Percentiles rank a stretch among this genome's conserved stretches.
phyloP scores from a whole-genome alignment of 2,797 vertebrate species.

The Epinephelus coioides region DNA sequence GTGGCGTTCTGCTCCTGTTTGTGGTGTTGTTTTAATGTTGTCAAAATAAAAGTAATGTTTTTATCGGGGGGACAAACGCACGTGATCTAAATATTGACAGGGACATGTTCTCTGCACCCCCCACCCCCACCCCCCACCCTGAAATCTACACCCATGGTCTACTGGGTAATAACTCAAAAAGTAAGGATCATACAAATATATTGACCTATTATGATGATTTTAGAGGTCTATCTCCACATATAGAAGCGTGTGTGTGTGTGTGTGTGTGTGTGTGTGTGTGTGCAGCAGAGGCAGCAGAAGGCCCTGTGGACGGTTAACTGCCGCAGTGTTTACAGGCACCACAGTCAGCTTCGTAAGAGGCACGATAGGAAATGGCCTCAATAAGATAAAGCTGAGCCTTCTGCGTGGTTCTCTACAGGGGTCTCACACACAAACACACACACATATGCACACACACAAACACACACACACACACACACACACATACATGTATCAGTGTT shows the following conservation, averaged over 20 bases:
- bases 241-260: slow-evolving; percentile 1
- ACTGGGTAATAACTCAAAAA: slow-evolving; percentile 28
- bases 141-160: neutral
- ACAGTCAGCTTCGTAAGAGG: slow-evolving; percentile 58
- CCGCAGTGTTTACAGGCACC: slow-evolving; percentile 63
- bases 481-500: slow-evolving; percentile 32
- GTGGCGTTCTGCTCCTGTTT: no score
- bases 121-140: no score
- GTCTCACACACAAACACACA: slow-evolving; percentile 46
- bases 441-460: slow-evolving; percentile 21
- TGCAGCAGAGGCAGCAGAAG: slow-evolving; percentile 48
- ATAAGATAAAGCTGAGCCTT: slow-evolving; percentile 75
- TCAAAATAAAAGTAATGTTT: no score
- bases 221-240: slow-evolving; percentile 16
- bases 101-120: no score
- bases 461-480: slow-evolving; percentile 39
- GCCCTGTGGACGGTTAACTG: slow-evolving; percentile 63
- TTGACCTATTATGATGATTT: slow-evolving; percentile 22
- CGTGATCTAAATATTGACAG: no score
- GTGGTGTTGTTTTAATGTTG: no score
- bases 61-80: no score
- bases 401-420: slow-evolving; percentile 76
- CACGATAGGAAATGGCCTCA: slow-evolving; percentile 77
- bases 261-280: slow-evolving; percentile 21
- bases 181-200: slow-evolving; percentile 31